Conservation (phyloP, 2,888 invertebrate genomes). For the Meghimatium bilineatum region DNA sequence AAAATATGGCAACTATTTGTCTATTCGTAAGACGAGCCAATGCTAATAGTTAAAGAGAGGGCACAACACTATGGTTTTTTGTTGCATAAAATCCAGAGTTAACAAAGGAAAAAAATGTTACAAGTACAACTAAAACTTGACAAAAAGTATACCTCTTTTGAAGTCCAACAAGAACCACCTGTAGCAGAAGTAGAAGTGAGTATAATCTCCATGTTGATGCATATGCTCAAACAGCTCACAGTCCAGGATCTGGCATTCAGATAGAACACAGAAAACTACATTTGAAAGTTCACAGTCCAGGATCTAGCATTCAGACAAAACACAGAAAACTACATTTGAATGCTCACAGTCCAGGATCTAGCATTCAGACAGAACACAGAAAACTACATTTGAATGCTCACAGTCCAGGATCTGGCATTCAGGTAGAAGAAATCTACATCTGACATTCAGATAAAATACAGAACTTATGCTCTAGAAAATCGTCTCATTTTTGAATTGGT, state of each 20-base stretch:
- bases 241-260: constrained; percentile 86
- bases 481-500: too few relatives aligned
- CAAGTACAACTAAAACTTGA: not conserved
- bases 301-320: constrained; percentile 81
- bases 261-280: not conserved
- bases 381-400: constrained; percentile 84
- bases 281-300: constrained; percentile 94
- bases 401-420: constrained; percentile 88
- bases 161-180: constrained; percentile 98
- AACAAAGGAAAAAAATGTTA: too few relatives aligned
- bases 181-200: constrained; percentile 98
- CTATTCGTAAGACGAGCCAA: too few relatives aligned
- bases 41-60: too few relatives aligned
- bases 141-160: constrained; percentile 79
- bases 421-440: too few relatives aligned
- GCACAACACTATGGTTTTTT: too few relatives aligned
- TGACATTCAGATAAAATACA: too few relatives aligned
- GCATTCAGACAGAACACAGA: not conserved
- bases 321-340: too few relatives aligned
- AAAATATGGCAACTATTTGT: too few relatives aligned
- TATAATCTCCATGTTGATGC: constrained; percentile 96
- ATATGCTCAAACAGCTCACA: constrained; percentile 95
- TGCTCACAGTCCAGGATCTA: constrained; percentile 94
- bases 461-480: too few relatives aligned
- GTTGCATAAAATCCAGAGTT: too few relatives aligned